phyloP scores from a whole-genome alignment of 2,113 vertebrate species.

The Diphyllodes magnificus region DNA sequence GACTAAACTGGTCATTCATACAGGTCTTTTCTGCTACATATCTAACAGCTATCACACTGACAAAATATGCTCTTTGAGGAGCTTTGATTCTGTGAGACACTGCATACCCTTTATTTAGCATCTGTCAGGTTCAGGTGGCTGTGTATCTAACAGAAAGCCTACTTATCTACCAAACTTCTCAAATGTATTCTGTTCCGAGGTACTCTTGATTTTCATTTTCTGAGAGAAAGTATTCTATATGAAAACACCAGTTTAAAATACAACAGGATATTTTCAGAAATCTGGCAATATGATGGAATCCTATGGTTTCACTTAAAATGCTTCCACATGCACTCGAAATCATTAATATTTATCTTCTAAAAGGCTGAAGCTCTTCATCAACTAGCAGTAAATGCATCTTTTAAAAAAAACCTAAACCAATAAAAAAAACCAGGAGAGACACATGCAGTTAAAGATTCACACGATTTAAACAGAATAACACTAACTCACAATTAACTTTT shows the following conservation, averaged over 20 bases:
- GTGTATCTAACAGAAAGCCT: background rate
- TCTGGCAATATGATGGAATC: background rate
- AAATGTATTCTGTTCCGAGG: background rate
- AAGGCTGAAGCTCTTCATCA: background rate
- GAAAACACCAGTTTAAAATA: background rate
- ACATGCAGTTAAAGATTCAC: background rate
- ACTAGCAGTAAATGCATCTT: background rate
- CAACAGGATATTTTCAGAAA: background rate
- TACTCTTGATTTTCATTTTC: background rate
- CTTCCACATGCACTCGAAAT: background rate
- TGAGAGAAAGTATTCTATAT: background rate
- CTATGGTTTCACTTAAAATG: background rate
- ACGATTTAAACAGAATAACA: background rate
- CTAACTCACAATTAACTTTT: background rate
- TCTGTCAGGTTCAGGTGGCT: background rate
- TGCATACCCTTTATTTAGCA: background rate
- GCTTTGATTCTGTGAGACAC: background rate
- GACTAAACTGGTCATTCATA: background rate
- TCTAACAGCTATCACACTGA: background rate
- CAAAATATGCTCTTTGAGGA: background rate
- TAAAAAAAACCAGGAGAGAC: too few relatives aligned
- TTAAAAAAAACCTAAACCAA: background rate
- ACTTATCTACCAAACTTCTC: background rate
- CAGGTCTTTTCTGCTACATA: background rate
- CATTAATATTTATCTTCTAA: background rate